phyloP scores from a whole-genome alignment of 2,888 invertebrate species.

The Pachydiplax longipennis region DNA sequence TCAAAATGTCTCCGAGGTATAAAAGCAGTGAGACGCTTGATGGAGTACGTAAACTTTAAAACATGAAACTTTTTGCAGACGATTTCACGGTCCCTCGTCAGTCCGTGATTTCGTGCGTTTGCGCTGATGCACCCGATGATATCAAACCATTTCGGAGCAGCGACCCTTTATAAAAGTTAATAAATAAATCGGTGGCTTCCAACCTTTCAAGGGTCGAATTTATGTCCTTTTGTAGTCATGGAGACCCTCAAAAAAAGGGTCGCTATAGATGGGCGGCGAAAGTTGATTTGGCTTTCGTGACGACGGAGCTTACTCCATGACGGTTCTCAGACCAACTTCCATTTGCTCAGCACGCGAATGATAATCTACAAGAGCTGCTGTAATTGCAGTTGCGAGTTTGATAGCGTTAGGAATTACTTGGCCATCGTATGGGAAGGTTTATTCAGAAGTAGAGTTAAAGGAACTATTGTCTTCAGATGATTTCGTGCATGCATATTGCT shows the following conservation, averaged over 20 bases:
- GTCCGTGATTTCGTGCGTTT: not conserved
- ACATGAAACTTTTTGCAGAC: not conserved
- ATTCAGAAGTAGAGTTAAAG: no score
- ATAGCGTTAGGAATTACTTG: not conserved
- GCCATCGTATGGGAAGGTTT: no score
- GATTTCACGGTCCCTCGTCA: not conserved
- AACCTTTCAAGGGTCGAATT: not conserved
- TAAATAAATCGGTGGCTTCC: not conserved
- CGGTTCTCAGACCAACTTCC: not conserved
- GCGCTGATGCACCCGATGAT: not conserved
- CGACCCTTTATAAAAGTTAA: not conserved
- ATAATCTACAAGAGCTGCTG: not conserved
- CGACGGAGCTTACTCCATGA: not conserved
- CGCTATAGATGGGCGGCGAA: not conserved
- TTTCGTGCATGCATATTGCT: no score
- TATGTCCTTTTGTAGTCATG: not conserved
- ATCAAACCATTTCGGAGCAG: not conserved
- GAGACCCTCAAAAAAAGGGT: not conserved
- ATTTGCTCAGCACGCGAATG: not conserved
- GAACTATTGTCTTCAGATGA: no score
- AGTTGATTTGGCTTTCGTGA: not conserved
- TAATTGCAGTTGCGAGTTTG: not conserved
- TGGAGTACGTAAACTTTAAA: no score
- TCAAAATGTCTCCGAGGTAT: no score
- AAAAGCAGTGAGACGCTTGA: no score